Base-by-base conservation (phyloP, 2,113 vertebrate species). In the Cochlearius cochlearius region DNA sequence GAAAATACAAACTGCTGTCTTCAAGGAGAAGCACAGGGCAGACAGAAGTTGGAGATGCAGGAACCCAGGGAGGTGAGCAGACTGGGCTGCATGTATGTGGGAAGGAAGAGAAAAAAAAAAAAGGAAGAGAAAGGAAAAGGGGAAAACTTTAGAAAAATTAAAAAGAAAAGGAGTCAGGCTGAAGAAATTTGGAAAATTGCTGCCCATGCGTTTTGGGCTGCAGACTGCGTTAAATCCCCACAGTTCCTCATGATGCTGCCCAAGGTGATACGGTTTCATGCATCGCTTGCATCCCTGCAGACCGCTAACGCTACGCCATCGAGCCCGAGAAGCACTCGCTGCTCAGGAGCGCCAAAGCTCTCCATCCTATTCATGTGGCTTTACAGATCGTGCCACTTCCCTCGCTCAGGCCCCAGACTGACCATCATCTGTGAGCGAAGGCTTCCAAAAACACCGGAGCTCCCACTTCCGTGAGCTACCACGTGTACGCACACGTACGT, bases 401-500 rank as follows among this genome's bases (percentile, higher is more conserved):
- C 71, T 71, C 36, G 2, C 63, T 55, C 50, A 2, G 9, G 41
- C 62, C 73, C 76, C 92, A 29, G 6, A 4, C 7, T 18, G 26
- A 11, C 41, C 72, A 32, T 27, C 41, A 9, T 1, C 38, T 25
- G 55, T 3, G 55, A 29, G 30, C 0, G 5, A 55, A n/a, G 18
- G 4, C 50, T 39, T 14, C 43, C 12, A 15, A 26, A 55, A 17
- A 12, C 55, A 26, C n/a, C 1, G 5, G 32, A 53, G 50, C 32
- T 55, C 73, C 56, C 11, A 0, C 18, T 36, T 29, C 3, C 15
- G 2, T 0, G 22, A 34, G 63, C 5, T 12, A 32, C 50, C 9
- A 2, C 0, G 26, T 11, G 56, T 6, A 8, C 38, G 7, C 58
- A 26, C 16, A 34, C 3, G 9, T 9, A 47, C 4, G 0, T 10